Percentiles rank a stretch among this genome's conserved stretches.
phyloP scores from a whole-genome alignment of 2,888 invertebrate species.

The Aethes cnicana region DNA sequence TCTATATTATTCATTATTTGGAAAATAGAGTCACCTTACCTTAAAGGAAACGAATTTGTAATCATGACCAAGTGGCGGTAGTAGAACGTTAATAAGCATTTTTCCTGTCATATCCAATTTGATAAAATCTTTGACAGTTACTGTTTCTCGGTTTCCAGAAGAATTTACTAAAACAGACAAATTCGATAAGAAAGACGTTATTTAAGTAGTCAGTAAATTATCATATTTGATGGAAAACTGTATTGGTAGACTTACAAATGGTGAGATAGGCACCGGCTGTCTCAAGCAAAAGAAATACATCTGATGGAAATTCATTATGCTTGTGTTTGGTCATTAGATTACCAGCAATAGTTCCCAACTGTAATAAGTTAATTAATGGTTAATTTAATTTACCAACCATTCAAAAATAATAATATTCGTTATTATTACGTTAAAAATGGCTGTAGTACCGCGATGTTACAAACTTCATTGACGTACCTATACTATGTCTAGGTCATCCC shows the following conservation, averaged over 20 bases:
- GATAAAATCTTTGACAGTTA: slow-evolving; percentile 56
- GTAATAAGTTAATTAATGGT: slow-evolving; percentile 30
- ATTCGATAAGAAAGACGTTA: background rate
- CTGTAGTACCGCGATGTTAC: too few species aligned
- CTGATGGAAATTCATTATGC: slow-evolving; percentile 84
- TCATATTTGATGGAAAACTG: too few species aligned
- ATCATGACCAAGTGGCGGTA: slow-evolving; percentile 36
- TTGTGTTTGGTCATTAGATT: slow-evolving; percentile 86
- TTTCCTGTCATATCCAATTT: slow-evolving; percentile 52
- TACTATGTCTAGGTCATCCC: too few species aligned
- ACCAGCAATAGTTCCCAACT: slow-evolving; percentile 85
- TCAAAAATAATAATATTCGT: too few species aligned
- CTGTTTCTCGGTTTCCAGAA: slow-evolving; percentile 36
- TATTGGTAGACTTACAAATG: slow-evolving; percentile 71
- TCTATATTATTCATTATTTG: too few species aligned
- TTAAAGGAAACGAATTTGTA: slow-evolving; percentile 39
- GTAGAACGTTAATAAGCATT: slow-evolving; percentile 49
- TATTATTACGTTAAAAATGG: too few species aligned
- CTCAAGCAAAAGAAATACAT: slow-evolving; percentile 83
- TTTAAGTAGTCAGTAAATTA: background rate
- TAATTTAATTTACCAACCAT: too few species aligned
- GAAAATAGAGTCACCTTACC: too few species aligned
- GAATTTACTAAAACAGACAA: slow-evolving; percentile 27
- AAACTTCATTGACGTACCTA: too few species aligned
- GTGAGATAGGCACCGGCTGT: slow-evolving; percentile 76